phyloP scores from a whole-genome alignment of 1,140 invertebrate genomes.

The Goniozus legneri region DNA sequence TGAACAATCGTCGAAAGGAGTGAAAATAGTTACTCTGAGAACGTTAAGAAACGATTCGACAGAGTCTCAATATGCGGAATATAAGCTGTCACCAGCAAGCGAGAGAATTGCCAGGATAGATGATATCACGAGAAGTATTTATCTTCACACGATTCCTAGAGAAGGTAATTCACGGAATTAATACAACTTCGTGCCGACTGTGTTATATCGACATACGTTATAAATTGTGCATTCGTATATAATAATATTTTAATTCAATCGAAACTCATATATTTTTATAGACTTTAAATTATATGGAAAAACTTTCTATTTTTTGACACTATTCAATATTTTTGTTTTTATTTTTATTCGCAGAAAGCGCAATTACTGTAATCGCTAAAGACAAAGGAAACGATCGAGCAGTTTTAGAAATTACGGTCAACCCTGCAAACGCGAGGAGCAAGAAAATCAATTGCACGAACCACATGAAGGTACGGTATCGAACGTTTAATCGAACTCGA shows the following conservation, averaged over 20 bases:
- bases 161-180: conserved; percentile 31
- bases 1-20: conserved; percentile 13
- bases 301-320: background rate
- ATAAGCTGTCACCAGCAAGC: conserved; percentile 26
- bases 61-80: conserved; percentile 22
- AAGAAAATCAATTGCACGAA: conserved; percentile 36
- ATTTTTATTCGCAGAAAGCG: conserved; percentile 19
- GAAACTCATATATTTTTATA: too few relatives aligned
- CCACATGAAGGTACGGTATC: conserved; percentile 37
- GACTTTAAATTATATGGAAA: background rate
- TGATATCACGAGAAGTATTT: conserved; percentile 16
- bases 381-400: conserved; percentile 30
- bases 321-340: background rate
- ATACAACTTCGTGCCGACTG: too few relatives aligned
- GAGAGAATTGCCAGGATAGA: conserved; percentile 26
- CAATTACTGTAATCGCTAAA: conserved; percentile 32
- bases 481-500: too few relatives aligned
- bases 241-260: too few relatives aligned
- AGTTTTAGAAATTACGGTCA: conserved; percentile 38
- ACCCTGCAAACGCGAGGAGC: conserved; percentile 18
- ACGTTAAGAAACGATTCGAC: conserved; percentile 38
- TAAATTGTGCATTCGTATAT: too few relatives aligned
- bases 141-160: conserved; percentile 23
- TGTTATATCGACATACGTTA: too few relatives aligned
- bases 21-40: conserved; percentile 35